Conservation (phyloP, 2,113 vertebrate species). For the Mus musculus region GRCm39 chr8:44024001-44024500, state of each 20-base stretch:
- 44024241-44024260: background rate
- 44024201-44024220: no score
- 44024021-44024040: background rate
- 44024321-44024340: no score
- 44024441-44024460: background rate
- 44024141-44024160: background rate
- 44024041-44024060: background rate
- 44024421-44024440: background rate
- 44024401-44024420: background rate
- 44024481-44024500: background rate
- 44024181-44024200: background rate
- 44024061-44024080: background rate
- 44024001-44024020: background rate
- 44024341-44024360: background rate
- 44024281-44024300: background rate
- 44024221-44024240: no score
- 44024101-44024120: background rate
- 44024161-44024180: background rate
- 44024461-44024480: background rate
- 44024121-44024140: background rate
- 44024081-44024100: background rate
- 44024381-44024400: background rate
- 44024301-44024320: background rate
- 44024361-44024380: background rate
- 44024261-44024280: background rate